phyloP scores from a whole-genome alignment of 1,140 invertebrate genomes.

The Lamellibrachia luymesi region DNA sequence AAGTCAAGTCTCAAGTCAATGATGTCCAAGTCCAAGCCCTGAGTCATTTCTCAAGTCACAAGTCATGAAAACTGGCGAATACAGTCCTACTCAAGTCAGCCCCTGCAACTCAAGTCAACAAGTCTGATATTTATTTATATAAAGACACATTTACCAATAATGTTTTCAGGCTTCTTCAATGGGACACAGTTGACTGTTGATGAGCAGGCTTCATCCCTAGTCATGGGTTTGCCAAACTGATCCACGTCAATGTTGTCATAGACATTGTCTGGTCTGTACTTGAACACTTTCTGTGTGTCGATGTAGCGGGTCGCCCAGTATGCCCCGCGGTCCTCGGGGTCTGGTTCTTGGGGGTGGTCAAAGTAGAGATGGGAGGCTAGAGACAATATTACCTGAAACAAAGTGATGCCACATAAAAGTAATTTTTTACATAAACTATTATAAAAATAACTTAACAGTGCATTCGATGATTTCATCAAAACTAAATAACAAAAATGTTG shows the following conservation, averaged over 20 bases:
- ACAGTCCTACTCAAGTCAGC: too few species aligned
- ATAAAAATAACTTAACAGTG: not conserved
- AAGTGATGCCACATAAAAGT: not conserved
- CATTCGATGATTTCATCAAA: too few species aligned
- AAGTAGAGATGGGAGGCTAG: constrained; percentile 50
- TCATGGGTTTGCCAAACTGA: not conserved
- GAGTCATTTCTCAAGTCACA: too few species aligned
- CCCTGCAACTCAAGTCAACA: too few species aligned
- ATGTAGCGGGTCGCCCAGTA: constrained; percentile 49
- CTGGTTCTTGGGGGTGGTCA: constrained; percentile 51
- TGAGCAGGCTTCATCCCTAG: not conserved
- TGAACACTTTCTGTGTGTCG: constrained; percentile 39
- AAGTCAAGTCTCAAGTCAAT: too few species aligned
- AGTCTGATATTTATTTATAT: too few species aligned
- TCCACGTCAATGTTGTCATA: constrained; percentile 41
- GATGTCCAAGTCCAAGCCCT: too few species aligned
- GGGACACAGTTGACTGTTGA: constrained; percentile 26
- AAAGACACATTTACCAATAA: constrained; percentile 17
- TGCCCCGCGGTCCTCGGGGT: constrained; percentile 46
- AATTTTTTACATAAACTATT: not conserved
- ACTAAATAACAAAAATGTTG: not conserved
- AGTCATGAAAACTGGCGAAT: too few species aligned
- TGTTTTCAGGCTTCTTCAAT: constrained; percentile 18
- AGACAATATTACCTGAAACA: constrained; percentile 41
- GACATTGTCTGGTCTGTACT: constrained; percentile 42